Conservation (phyloP, 2,888 invertebrate genomes). For the Philonicus albiceps region DNA sequence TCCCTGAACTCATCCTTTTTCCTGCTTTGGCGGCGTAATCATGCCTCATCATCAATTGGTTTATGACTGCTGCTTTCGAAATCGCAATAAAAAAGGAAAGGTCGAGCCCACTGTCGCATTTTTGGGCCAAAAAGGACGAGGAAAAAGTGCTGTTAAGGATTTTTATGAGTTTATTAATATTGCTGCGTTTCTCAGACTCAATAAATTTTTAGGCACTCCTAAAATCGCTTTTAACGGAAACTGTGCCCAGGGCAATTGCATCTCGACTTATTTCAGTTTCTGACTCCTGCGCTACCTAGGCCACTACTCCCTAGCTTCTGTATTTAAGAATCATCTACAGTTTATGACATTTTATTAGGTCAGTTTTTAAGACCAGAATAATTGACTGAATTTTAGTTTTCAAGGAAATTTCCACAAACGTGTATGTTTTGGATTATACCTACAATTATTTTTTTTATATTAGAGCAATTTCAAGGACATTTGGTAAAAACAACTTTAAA, state of each 20-base stretch:
- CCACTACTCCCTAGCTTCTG: slow-evolving; percentile 5
- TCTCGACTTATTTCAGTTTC: neutral
- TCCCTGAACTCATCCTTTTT: slow-evolving; percentile 27
- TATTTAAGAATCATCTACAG: neutral
- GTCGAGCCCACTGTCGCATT: neutral
- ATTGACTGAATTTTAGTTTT: neutral
- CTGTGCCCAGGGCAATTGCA: neutral
- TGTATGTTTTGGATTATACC: neutral
- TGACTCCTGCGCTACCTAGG: neutral
- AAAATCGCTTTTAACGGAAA: neutral
- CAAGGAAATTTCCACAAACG: neutral
- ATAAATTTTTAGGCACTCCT: neutral
- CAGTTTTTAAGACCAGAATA: neutral
- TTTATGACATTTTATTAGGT: slow-evolving; percentile 3
- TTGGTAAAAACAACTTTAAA: neutral
- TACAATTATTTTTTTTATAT: neutral
- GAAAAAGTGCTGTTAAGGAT: slow-evolving; percentile 1
- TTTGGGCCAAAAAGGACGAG: neutral
- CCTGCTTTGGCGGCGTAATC: slow-evolving; percentile 24
- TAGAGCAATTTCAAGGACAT: neutral
- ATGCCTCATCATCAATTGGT: slow-evolving; percentile 32
- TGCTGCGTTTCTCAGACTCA: neutral
- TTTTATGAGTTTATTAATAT: slow-evolving; percentile 32
- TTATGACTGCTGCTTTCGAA: slow-evolving; percentile 1
- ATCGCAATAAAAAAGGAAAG: neutral